Conservation (phyloP, 2,113 vertebrate species). For the Tretioscincus oriximinensis region DNA sequence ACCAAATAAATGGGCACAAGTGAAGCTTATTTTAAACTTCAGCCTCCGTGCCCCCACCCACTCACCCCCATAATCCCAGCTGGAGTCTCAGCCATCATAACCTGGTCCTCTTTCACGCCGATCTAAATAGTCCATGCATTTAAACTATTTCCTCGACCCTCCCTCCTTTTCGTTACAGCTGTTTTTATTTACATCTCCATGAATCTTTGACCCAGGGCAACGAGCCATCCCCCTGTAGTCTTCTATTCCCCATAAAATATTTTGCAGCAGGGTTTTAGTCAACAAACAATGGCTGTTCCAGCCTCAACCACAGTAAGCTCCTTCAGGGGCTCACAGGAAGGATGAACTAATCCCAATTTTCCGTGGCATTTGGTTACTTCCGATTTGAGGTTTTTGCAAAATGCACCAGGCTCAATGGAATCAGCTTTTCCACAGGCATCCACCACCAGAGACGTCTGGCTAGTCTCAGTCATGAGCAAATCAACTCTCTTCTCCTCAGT, state of each 20-base stretch:
- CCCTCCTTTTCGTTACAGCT: constrained; percentile 54
- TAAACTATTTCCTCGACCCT: constrained; percentile 30
- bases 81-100: constrained; percentile 30
- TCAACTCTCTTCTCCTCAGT: background rate
- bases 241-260: constrained; percentile 51
- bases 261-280: constrained; percentile 56
- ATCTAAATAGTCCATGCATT: constrained; percentile 48
- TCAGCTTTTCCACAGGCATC: background rate
- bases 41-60: background rate
- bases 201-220: constrained; percentile 57
- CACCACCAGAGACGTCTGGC: background rate
- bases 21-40: constrained; percentile 42
- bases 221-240: constrained; percentile 38
- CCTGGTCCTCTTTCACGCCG: background rate
- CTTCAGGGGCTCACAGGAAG: constrained; percentile 41
- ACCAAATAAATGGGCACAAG: constrained; percentile 52
- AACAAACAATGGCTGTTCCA: constrained; percentile 59
- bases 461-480: background rate
- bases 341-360: constrained; percentile 17
- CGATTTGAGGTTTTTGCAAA: background rate
- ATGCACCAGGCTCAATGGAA: background rate
- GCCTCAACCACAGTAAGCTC: constrained; percentile 55
- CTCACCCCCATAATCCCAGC: constrained; percentile 22
- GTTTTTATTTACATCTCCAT: constrained; percentile 59
- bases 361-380: constrained; percentile 47